phyloP scores from a whole-genome alignment of 2,888 invertebrate genomes.

The Dynastes maya region DNA sequence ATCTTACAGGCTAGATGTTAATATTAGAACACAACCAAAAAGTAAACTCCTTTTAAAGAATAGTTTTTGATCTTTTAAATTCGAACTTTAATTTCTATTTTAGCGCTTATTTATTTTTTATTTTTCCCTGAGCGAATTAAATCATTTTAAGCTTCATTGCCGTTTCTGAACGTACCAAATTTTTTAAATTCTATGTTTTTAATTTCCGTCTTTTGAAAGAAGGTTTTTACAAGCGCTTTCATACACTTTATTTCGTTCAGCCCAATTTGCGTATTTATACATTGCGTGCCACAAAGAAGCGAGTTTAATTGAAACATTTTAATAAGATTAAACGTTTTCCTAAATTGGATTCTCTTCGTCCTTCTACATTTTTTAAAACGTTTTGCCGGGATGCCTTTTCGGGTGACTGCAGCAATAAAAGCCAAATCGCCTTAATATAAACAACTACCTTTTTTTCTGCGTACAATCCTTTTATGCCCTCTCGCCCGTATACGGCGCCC shows the following conservation, averaged over 20 bases:
- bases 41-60: too few species aligned
- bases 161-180: too few species aligned
- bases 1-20: too few species aligned
- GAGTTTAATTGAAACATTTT: conserved; percentile 36
- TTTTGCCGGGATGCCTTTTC: conserved; percentile 17
- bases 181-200: neutral
- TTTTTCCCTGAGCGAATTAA: too few species aligned
- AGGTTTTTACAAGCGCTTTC: neutral
- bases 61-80: too few species aligned
- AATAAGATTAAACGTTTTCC: conserved; percentile 29
- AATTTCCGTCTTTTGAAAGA: neutral
- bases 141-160: too few species aligned
- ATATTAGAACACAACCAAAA: too few species aligned
- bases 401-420: conserved; percentile 39
- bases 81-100: too few species aligned
- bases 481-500: neutral
- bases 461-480: conserved; percentile 13
- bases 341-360: conserved; percentile 19
- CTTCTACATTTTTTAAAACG: conserved; percentile 26
- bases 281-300: neutral
- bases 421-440: conserved; percentile 44
- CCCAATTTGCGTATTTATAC: neutral
- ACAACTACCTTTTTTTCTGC: conserved; percentile 22
- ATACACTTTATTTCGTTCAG: neutral
- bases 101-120: too few species aligned